Evolutionary conservation across 2,113 vertebrate genomes (phyloP).

Genomic region (Myxocyprinus asiaticus): DNA sequence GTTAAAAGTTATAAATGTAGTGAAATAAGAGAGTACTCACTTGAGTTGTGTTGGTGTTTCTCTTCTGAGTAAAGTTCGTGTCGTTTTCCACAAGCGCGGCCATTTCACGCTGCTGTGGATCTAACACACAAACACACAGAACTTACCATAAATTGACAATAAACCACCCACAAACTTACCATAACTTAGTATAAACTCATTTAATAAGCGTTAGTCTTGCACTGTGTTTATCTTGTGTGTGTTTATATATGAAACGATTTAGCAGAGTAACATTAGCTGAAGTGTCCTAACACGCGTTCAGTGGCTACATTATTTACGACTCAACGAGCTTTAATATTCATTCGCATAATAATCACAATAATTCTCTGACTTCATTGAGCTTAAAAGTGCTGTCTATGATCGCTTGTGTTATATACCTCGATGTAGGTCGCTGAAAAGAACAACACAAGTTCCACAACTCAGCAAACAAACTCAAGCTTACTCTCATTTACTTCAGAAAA

Average conservation of each 20-base stretch:
- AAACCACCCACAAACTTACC: not conserved
- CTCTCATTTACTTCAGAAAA: not conserved
- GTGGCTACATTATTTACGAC: too few relatives aligned
- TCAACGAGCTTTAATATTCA: not conserved
- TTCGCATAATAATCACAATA: not conserved
- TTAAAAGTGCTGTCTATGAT: not conserved
- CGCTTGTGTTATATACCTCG: not conserved
- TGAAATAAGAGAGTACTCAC: slow-evolving; percentile 53
- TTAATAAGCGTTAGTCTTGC: not conserved
- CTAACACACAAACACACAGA: slow-evolving; percentile 61
- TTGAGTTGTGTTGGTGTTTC: slow-evolving; percentile 71
- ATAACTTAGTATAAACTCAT: slow-evolving; percentile 37
- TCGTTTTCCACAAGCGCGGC: slow-evolving; percentile 70
- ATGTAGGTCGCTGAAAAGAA: not conserved
- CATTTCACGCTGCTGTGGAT: slow-evolving; percentile 79
- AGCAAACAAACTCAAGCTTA: not conserved
- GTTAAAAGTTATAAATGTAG: not conserved
- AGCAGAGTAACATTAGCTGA: too few relatives aligned
- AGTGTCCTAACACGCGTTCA: too few relatives aligned
- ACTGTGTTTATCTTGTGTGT: not conserved
- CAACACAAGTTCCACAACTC: slow-evolving; percentile 8
- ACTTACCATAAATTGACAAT: slow-evolving; percentile 51
- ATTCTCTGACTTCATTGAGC: not conserved
- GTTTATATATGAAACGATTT: too few relatives aligned
- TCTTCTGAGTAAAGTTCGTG: slow-evolving; percentile 73